phyloP scores from a whole-genome alignment of 1,140 invertebrate genomes.

The Oncopodura yosiiana region DNA sequence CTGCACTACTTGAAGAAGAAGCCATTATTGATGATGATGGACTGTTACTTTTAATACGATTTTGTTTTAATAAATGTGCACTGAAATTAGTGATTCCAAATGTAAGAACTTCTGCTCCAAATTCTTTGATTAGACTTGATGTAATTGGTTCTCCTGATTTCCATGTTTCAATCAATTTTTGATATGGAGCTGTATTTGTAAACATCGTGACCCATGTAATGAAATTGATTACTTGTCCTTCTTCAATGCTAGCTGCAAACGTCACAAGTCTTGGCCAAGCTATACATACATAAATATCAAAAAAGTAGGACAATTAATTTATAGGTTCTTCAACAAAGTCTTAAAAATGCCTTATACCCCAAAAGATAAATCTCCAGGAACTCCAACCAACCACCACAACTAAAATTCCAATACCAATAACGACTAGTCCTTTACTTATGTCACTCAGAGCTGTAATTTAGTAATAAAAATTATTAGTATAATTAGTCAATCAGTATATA shows the following conservation, averaged over 20 bases:
- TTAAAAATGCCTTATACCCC: background rate
- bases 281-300: background rate
- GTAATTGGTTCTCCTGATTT: conserved; percentile 3
- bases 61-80: background rate
- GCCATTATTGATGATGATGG: too few species aligned
- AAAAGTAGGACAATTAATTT: background rate
- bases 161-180: background rate
- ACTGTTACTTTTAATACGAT: too few species aligned
- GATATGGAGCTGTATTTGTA: background rate
- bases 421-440: background rate
- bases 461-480: too few species aligned
- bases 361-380: conserved; percentile 10
- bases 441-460: too few species aligned
- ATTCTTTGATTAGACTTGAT: background rate
- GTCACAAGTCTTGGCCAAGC: conserved; percentile 7
- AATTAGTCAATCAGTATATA: too few species aligned
- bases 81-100: conserved; percentile 5
- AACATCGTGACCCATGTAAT: background rate
- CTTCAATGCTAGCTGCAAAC: conserved; percentile 4
- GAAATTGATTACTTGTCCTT: background rate
- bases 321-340: too few species aligned
- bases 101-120: background rate
- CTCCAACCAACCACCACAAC: background rate
- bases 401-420: conserved; percentile 3
- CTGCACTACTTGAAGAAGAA: too few species aligned